Percentiles rank a stretch among this genome's conserved stretches.
phyloP scores from a whole-genome alignment of 2,797 vertebrate species.

The Neosilurus hyrtlii region DNA sequence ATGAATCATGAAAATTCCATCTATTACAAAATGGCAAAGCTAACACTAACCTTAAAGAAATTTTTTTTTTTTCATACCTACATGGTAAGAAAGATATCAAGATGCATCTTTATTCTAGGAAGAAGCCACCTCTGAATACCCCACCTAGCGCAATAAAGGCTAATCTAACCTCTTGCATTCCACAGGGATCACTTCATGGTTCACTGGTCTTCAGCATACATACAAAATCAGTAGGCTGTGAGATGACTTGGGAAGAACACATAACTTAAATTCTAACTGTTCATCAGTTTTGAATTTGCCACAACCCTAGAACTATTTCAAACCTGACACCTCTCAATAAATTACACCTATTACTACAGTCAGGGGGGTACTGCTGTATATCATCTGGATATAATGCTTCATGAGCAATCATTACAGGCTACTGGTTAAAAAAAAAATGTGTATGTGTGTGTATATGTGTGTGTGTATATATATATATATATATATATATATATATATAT shows the following conservation, averaged over 20 bases:
- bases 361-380: background rate
- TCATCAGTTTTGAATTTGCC: background rate
- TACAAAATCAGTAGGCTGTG: background rate
- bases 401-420: background rate
- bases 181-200: slow-evolving; percentile 7
- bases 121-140: background rate
- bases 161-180: background rate
- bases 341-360: background rate
- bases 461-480: too few species aligned
- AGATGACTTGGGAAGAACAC: background rate
- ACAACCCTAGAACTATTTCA: background rate
- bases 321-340: background rate
- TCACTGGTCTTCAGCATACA: slow-evolving; percentile 3
- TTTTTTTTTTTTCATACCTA: background rate
- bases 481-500: too few species aligned
- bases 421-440: background rate
- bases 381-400: background rate
- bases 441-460: too few species aligned
- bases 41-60: background rate
- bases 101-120: background rate
- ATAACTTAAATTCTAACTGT: background rate
- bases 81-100: background rate
- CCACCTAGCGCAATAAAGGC: background rate
- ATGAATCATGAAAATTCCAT: background rate
- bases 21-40: background rate